These are phyloP conservation scores for Forficula auricularia DNA, from an alignment of 1,140 invertebrate species.

Conservation along the genomic window DNA sequence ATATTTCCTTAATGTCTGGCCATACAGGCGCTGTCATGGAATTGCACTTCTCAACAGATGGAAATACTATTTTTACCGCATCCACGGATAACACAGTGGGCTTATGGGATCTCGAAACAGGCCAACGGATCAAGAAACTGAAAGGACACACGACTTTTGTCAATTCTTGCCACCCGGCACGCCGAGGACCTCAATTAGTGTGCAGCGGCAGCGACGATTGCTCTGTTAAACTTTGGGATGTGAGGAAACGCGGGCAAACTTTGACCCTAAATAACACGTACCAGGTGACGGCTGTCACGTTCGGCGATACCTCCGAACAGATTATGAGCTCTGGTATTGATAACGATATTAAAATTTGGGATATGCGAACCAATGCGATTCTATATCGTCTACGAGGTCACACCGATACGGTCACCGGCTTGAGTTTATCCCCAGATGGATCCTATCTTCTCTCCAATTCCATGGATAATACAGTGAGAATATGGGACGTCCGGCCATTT, in stretches of 20 bases:
- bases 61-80: conserved; percentile 72
- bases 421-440: conserved; percentile 85
- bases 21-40: conserved; percentile 96
- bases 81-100: conserved; percentile 90
- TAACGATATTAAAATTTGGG: conserved; percentile 97
- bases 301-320: conserved; percentile 92
- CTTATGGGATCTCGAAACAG: conserved; percentile 84
- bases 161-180: conserved; percentile 60
- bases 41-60: conserved; percentile 88
- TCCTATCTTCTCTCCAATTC: conserved; percentile 87
- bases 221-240: conserved; percentile 81
- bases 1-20: conserved; percentile 77
- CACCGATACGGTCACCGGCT: conserved; percentile 85
- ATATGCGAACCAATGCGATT: conserved; percentile 77
- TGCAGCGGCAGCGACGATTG: conserved; percentile 92
- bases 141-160: conserved; percentile 84
- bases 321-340: conserved; percentile 76
- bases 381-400: conserved; percentile 75
- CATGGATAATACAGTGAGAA: conserved; percentile 82
- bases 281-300: conserved; percentile 77
- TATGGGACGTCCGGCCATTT: conserved; percentile 55
- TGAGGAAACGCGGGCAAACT: conserved; percentile 56
- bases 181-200: conserved; percentile 73
- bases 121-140: conserved; percentile 73
- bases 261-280: conserved; percentile 68